These are phyloP conservation scores for Glossosoma conforme DNA, from an alignment of 1,140 invertebrate genomes.

Conservation along the genomic window DNA sequence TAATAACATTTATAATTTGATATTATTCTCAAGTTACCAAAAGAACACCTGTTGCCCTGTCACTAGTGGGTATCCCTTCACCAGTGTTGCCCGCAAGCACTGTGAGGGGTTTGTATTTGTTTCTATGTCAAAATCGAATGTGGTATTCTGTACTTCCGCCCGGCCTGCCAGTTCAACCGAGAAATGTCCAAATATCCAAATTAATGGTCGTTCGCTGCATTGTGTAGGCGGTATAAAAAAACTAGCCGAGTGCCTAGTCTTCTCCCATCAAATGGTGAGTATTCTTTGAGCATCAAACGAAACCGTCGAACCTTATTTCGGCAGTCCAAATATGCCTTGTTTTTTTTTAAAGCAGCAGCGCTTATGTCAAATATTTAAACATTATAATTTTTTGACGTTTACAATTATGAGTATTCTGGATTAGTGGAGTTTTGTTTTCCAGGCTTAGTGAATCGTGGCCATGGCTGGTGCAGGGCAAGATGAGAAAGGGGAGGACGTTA, in stretches of 20 bases:
- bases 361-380: neutral
- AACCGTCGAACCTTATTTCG: too few relatives aligned
- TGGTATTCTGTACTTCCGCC: constrained; percentile 18
- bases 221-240: neutral
- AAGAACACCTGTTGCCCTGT: too few relatives aligned
- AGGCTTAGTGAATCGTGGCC: constrained; percentile 8
- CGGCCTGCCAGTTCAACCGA: constrained; percentile 17
- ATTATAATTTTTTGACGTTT: constrained; percentile 5
- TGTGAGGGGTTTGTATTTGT: constrained; percentile 11
- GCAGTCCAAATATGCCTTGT: too few relatives aligned
- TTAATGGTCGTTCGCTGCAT: neutral
- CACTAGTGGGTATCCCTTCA: too few relatives aligned
- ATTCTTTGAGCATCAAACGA: too few relatives aligned
- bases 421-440: constrained; percentile 8
- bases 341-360: neutral
- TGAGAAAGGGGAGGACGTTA: constrained; percentile 45
- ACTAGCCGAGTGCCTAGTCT: neutral
- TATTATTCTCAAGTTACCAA: too few relatives aligned
- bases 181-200: neutral
- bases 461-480: constrained; percentile 47
- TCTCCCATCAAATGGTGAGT: neutral
- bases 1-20: too few relatives aligned
- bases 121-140: constrained; percentile 21
- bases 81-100: too few relatives aligned
- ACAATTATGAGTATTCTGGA: constrained; percentile 2